phyloP scores from a whole-genome alignment of 2,888 invertebrate species.

The Hemaris fuciformis region DNA sequence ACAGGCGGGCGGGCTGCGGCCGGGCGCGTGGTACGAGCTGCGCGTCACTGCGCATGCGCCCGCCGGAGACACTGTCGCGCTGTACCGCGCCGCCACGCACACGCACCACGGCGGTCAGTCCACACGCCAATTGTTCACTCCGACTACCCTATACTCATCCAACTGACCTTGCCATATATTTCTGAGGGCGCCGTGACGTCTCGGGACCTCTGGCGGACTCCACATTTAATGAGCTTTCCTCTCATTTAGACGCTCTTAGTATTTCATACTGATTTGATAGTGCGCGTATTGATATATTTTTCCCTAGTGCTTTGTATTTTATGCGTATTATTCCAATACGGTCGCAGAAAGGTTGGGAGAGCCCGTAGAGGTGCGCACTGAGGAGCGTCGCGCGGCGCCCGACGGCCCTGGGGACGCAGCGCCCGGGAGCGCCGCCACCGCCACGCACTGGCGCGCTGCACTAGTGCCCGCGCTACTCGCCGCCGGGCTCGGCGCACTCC shows the following conservation, averaged over 20 bases:
- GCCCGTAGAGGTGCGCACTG: slow-evolving; percentile 41
- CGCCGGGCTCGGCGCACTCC: slow-evolving; percentile 40
- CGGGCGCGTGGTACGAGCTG: slow-evolving; percentile 82
- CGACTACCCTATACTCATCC: no score
- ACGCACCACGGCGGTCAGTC: slow-evolving; percentile 71
- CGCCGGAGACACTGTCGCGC: slow-evolving; percentile 78
- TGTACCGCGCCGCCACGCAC: slow-evolving; percentile 80
- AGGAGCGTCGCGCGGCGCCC: slow-evolving; percentile 24
- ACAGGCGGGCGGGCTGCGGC: slow-evolving; percentile 72
- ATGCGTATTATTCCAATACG: no score
- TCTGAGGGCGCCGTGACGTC: no score
- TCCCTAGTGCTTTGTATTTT: no score
- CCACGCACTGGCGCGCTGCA: slow-evolving; percentile 34
- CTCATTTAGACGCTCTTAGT: no score
- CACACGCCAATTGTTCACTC: background rate
- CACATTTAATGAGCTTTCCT: no score
- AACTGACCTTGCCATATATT: no score
- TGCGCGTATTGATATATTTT: no score
- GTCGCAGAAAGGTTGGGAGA: slow-evolving; percentile 55
- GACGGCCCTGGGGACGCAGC: slow-evolving; percentile 26
- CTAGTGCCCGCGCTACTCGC: slow-evolving; percentile 42
- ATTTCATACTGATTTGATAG: no score
- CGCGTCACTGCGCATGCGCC: slow-evolving; percentile 77
- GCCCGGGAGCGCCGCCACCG: slow-evolving; percentile 20
- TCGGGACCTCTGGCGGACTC: no score